A percentile compares a stretch with the other conserved stretches of the same genome.
phyloP scores from a whole-genome alignment of 1,140 invertebrate genomes.

The Drosophila kurseongensis region DNA sequence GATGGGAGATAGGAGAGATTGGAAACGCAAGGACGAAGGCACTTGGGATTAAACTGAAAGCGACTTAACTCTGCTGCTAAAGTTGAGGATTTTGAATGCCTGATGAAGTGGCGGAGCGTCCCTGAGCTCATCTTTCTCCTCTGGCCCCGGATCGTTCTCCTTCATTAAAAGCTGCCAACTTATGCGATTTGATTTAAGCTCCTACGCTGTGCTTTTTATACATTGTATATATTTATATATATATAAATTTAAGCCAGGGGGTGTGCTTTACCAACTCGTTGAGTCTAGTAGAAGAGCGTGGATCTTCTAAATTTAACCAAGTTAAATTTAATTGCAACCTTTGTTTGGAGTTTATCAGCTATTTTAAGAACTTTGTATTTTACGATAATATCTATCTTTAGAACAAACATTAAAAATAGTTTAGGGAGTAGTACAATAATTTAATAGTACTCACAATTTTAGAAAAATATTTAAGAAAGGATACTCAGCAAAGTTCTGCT shows the following conservation, averaged over 20 bases:
- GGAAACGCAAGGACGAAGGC: slow-evolving; percentile 24
- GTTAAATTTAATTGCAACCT: slow-evolving; percentile 26
- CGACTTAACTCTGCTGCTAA: slow-evolving; percentile 70
- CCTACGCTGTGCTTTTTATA: slow-evolving; percentile 22
- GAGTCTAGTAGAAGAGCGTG: slow-evolving; percentile 13
- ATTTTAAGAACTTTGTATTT: neutral
- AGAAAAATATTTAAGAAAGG: too few species aligned
- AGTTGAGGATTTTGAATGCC: slow-evolving; percentile 62
- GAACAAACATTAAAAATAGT: too few species aligned
- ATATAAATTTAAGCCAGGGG: slow-evolving; percentile 4
- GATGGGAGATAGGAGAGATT: neutral
- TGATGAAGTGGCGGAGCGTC: slow-evolving; percentile 21
- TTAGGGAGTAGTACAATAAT: too few species aligned
- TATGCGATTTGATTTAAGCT: slow-evolving; percentile 77
- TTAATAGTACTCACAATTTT: too few species aligned
- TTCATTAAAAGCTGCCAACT: slow-evolving; percentile 77
- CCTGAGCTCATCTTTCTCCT: slow-evolving; percentile 12
- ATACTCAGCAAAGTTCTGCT: too few species aligned
- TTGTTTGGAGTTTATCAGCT: neutral
- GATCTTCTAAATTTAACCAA: slow-evolving; percentile 29
- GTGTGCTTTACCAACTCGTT: slow-evolving; percentile 3
- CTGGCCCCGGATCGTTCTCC: slow-evolving; percentile 4
- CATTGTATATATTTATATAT: slow-evolving; percentile 15
- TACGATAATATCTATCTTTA: neutral
- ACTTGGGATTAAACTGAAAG: slow-evolving; percentile 74